These are phyloP conservation scores for Phaethon lepturus DNA, from an alignment of 2,113 vertebrate species.

Conservation along the genomic window DNA sequence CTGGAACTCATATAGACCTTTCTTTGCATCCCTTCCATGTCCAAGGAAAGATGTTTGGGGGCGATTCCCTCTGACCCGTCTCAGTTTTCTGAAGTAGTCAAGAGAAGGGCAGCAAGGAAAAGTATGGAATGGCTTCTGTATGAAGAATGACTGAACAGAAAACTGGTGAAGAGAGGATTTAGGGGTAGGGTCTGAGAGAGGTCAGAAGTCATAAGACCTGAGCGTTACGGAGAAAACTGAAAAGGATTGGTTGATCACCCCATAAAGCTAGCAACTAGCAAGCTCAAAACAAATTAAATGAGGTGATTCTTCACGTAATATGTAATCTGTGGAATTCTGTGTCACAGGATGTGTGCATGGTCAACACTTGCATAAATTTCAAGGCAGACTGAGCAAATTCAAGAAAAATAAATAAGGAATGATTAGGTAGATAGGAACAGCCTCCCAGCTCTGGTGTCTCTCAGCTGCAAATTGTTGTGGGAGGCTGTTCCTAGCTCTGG, in stretches of 20 bases:
- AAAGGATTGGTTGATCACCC: background rate
- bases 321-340: background rate
- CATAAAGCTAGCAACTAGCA: background rate
- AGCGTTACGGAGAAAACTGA: background rate
- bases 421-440: background rate
- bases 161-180: background rate
- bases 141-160: background rate
- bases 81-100: background rate
- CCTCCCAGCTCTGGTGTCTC: background rate
- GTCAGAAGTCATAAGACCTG: background rate
- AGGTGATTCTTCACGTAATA: background rate
- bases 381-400: background rate
- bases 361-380: background rate
- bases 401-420: background rate
- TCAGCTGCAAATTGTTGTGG: background rate
- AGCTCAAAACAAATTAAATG: background rate
- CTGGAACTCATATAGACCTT: background rate
- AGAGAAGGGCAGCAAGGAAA: background rate
- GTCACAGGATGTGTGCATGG: accelerated
- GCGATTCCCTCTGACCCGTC: accelerated
- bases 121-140: background rate
- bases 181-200: background rate
- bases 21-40: background rate
- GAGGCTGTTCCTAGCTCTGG: background rate
- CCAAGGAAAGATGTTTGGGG: background rate